Percentiles rank a stretch among this genome's conserved stretches.
phyloP scores from a whole-genome alignment of 2,113 vertebrate genomes.

The Murina feae region DNA sequence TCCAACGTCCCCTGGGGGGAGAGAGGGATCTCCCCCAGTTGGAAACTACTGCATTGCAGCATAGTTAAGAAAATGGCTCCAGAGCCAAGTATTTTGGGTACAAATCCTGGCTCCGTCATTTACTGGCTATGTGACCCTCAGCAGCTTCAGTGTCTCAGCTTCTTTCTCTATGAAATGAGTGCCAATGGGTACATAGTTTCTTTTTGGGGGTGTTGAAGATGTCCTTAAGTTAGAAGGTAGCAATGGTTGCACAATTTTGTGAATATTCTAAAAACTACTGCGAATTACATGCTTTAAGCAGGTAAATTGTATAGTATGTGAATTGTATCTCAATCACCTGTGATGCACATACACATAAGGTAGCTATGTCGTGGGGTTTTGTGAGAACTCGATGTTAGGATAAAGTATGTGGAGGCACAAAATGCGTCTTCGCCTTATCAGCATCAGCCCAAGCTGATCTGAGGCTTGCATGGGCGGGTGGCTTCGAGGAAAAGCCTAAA shows the following conservation, averaged over 20 bases:
- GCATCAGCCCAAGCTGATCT: not conserved
- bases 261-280: not conserved
- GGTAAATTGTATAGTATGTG: fast-evolving
- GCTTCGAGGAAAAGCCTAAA: not conserved
- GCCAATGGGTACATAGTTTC: not conserved
- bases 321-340: not conserved
- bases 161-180: not conserved
- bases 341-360: not conserved
- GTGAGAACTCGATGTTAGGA: not conserved
- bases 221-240: not conserved
- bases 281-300: fast-evolving
- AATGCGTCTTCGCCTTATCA: fast-evolving
- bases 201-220: not conserved
- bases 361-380: not conserved
- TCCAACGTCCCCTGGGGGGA: not conserved
- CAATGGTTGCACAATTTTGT: fast-evolving
- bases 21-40: not conserved
- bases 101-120: not conserved
- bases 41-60: not conserved
- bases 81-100: not conserved
- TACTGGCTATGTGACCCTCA: not conserved
- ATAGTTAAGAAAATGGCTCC: not conserved
- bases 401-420: fast-evolving
- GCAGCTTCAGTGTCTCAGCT: not conserved
- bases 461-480: not conserved